Conservation (phyloP, 2,888 invertebrate species). For the Caradrina kadenii region DNA sequence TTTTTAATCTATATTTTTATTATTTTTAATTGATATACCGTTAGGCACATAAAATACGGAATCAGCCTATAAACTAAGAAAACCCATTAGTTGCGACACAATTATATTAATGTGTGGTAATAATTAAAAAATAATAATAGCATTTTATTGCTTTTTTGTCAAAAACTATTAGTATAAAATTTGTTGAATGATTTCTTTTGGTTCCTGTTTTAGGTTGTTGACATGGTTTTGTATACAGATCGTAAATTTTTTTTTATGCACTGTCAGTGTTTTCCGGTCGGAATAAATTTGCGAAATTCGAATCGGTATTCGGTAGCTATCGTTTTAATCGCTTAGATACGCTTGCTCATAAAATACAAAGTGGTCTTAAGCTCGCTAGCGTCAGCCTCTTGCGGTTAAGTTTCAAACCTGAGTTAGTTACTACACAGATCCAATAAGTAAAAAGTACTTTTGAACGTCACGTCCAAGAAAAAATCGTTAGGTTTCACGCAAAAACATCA, state of each 20-base stretch:
- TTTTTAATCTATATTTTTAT: conserved; percentile 37
- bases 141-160: conserved; percentile 47
- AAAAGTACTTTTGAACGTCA: no score
- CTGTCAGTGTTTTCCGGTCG: conserved; percentile 4
- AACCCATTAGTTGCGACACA: conserved; percentile 41
- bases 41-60: conserved; percentile 36
- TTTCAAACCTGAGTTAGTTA: no score
- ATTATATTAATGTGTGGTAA: conserved; percentile 14
- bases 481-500: background rate
- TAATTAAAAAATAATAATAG: conserved; percentile 34
- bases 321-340: background rate
- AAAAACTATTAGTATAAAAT: conserved; percentile 41
- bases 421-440: no score
- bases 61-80: conserved; percentile 39
- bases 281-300: conserved; percentile 3
- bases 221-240: conserved; percentile 21
- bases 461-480: no score
- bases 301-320: background rate
- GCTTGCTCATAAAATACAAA: background rate
- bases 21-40: conserved; percentile 45
- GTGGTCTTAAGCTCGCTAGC: background rate
- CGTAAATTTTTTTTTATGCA: conserved; percentile 18
- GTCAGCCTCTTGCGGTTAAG: no score
- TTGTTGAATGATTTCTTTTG: conserved; percentile 28
- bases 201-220: conserved; percentile 40